Evolutionary conservation across 2,888 invertebrate genomes (phyloP).

Genomic region (Rotaria magnacalcarata): DNA sequence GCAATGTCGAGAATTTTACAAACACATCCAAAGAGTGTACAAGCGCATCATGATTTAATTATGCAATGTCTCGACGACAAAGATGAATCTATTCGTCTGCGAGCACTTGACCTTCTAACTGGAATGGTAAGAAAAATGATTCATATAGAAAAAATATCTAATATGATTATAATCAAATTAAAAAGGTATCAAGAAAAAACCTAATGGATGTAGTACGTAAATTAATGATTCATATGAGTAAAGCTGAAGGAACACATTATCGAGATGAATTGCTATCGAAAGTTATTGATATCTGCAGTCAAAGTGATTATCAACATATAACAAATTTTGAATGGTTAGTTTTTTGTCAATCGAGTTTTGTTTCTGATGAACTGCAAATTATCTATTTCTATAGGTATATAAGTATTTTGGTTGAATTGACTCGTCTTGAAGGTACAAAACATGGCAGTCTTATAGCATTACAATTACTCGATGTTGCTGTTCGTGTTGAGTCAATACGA

Average conservation of each 20-base stretch:
- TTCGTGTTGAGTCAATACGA: slow-evolving; percentile 89
- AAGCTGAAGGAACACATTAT: slow-evolving; percentile 91
- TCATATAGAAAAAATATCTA: not conserved
- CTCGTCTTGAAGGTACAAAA: slow-evolving; percentile 91
- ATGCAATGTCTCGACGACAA: slow-evolving; percentile 96
- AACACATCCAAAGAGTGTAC: slow-evolving; percentile 97
- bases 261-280: slow-evolving; percentile 90
- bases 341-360: too few relatives aligned
- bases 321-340: slow-evolving; percentile 97
- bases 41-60: slow-evolving; percentile 95
- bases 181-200: slow-evolving; percentile 82
- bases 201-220: slow-evolving; percentile 98
- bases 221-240: slow-evolving; percentile 93
- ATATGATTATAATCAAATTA: not conserved
- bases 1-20: slow-evolving; percentile 98
- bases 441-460: slow-evolving; percentile 84
- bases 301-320: slow-evolving; percentile 96
- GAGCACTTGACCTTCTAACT: slow-evolving; percentile 77
- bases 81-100: slow-evolving; percentile 79
- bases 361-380: too few relatives aligned
- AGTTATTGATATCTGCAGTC: slow-evolving; percentile 95
- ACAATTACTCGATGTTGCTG: slow-evolving; percentile 92
- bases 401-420: slow-evolving; percentile 85
- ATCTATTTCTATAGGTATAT: slow-evolving; percentile 64
- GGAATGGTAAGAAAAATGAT: slow-evolving; percentile 76